Evolutionary conservation across 2,113 vertebrate genomes (phyloP).

Genomic region (Melanotaenia duboulayi): DNA sequence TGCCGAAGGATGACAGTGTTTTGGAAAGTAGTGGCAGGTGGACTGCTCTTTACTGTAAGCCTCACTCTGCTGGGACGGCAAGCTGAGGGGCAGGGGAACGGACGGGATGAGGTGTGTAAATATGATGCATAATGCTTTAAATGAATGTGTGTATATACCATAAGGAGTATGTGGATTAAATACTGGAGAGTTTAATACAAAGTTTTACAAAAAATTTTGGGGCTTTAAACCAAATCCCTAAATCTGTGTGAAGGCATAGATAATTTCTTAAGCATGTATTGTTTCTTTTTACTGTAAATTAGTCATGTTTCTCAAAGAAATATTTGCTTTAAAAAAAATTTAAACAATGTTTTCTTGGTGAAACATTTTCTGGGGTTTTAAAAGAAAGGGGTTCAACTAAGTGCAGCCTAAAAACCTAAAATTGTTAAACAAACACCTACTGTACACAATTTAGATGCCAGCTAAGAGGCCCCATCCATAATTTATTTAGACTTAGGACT

Average conservation of each 20-base stretch:
- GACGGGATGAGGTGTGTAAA: constrained; percentile 61
- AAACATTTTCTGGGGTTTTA: not conserved
- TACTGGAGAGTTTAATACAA: not conserved
- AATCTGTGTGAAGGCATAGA: not conserved
- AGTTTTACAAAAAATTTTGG: not conserved
- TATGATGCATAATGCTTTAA: not conserved
- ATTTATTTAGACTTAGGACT: constrained; percentile 52
- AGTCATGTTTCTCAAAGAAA: not conserved
- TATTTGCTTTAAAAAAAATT: not conserved
- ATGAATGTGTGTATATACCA: not conserved
- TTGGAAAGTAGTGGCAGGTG: constrained; percentile 43
- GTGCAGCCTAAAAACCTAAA: not conserved
- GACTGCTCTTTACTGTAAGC: constrained; percentile 56
- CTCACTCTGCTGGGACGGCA: constrained; percentile 38
- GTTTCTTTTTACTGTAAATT: not conserved
- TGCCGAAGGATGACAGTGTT: constrained; percentile 58
- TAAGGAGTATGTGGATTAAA: too few species aligned
- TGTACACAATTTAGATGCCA: not conserved
- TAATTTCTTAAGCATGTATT: not conserved
- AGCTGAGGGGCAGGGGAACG: constrained; percentile 42
- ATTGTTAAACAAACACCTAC: not conserved
- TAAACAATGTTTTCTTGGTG: not conserved
- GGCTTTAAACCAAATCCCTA: constrained; percentile 3
- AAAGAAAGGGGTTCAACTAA: too few species aligned
- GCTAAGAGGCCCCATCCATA: not conserved